Base-by-base conservation (phyloP, 2,888 invertebrate species). In the Papilio protenor region DNA sequence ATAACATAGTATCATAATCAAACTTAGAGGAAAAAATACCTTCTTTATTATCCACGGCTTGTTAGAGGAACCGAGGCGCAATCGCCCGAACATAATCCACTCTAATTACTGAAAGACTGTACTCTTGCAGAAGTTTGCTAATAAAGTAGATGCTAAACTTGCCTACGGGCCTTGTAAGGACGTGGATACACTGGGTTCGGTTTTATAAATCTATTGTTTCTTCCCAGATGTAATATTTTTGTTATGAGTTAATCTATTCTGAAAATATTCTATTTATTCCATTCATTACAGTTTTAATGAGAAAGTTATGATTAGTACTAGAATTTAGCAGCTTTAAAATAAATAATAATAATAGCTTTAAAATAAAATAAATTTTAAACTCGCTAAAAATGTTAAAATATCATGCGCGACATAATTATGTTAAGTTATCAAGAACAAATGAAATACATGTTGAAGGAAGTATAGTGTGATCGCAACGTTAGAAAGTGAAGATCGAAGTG, bases 91-190 rank as follows among this genome's bases (percentile, higher is more conserved):
- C 90, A 90, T 94, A 92, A 93, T 92, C 91, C 89, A 85, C 85
- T 87, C 88, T 93, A 94, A 93, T 94, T 93, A 93, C 92, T 91
- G 87, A 90, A 92, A 92, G 90, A 91, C 89, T 90, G 84, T 85
- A 87, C 90, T 90, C 89, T 86, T 88, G 89, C 87, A 86, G 85
- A 93, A 94, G 90, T 94, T 94, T 93, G 89, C 89, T 93, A 94
- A 94, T 94, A 94, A 94, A 93, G 92, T 91, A 91, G 91, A 89
- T 91, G 90, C 91, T 90, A 89, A 87, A 91, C 90, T 90, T 77
- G 77, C 75, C 75, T 69, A 75, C 75, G 73, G 75, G 72, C 66
- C 45, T 74, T 52, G 16, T 78, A 59, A 71, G 61, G 57, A 14
- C 21, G 33, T 18, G 40, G 57, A 64, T 49, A 61, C 75, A 75